Evolutionary conservation across 1,140 invertebrate genomes (phyloP).

Genomic region (Venturia canescens): DNA sequence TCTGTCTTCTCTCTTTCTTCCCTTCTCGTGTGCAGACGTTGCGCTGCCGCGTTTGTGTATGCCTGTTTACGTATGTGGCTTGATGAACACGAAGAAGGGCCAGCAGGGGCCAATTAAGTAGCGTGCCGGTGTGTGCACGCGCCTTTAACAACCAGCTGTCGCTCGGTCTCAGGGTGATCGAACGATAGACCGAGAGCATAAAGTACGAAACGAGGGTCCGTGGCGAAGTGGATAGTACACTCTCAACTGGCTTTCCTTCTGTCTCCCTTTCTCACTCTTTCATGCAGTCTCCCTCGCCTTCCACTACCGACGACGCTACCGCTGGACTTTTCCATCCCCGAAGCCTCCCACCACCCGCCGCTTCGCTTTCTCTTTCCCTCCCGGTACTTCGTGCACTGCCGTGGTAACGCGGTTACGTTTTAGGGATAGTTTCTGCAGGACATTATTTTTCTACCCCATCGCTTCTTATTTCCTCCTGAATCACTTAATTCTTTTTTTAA

Average conservation of each 20-base stretch:
- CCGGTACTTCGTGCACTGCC: neutral
- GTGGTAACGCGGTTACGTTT: constrained; percentile 23
- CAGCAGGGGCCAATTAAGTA: constrained; percentile 44
- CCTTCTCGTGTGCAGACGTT: neutral
- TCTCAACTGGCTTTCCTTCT: constrained; percentile 20
- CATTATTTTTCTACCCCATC: too few species aligned
- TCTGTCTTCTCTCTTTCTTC: neutral
- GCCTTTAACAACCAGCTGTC: constrained; percentile 43
- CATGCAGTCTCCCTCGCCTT: neutral
- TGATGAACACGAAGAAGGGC: constrained; percentile 35
- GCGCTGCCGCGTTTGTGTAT: too few species aligned
- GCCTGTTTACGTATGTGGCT: constrained; percentile 28
- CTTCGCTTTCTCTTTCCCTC: neutral
- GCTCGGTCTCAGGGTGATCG: constrained; percentile 50
- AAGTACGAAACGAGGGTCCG: constrained; percentile 49
- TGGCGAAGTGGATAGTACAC: constrained; percentile 30
- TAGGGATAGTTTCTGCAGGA: neutral
- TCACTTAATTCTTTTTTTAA: too few species aligned
- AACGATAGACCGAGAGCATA: constrained; percentile 52
- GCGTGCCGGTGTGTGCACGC: constrained; percentile 43
- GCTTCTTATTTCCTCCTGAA: too few species aligned
- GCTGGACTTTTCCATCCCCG: neutral
- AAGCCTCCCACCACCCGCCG: too few species aligned
- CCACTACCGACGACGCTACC: neutral
- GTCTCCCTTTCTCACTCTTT: neutral